phyloP scores from a whole-genome alignment of 2,113 vertebrate species.

The Centrocercus urophasianus region DNA sequence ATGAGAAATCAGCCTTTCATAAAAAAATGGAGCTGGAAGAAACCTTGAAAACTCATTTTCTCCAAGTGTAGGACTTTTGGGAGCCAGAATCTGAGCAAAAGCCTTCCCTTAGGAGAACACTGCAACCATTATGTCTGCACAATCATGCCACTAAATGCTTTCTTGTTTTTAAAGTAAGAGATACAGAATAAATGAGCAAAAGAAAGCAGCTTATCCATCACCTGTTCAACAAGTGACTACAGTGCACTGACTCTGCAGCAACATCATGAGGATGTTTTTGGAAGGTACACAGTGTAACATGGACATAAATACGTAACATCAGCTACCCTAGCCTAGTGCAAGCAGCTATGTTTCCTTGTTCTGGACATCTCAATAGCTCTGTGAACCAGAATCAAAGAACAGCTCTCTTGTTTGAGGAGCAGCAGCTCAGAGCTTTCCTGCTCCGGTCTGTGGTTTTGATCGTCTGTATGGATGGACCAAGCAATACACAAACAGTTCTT shows the following conservation, averaged over 20 bases:
- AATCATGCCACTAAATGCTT: background rate
- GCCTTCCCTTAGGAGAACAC: background rate
- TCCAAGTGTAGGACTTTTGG: rapidly evolving
- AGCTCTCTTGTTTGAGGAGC: background rate
- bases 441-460: background rate
- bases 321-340: background rate
- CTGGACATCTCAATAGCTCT: background rate
- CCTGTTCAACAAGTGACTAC: background rate
- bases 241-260: background rate
- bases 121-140: background rate
- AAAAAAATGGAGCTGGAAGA: background rate
- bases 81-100: background rate
- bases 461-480: background rate
- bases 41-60: background rate
- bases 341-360: background rate
- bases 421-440: background rate
- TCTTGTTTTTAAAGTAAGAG: background rate
- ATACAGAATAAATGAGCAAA: background rate
- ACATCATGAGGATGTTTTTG: background rate
- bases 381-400: background rate
- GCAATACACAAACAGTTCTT: background rate
- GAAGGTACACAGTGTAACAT: background rate
- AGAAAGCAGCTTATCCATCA: background rate
- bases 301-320: background rate
- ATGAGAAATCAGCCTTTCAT: conserved; percentile 2